Conservation (phyloP, 2,888 invertebrate genomes). For the Meandrusa payeni region DNA sequence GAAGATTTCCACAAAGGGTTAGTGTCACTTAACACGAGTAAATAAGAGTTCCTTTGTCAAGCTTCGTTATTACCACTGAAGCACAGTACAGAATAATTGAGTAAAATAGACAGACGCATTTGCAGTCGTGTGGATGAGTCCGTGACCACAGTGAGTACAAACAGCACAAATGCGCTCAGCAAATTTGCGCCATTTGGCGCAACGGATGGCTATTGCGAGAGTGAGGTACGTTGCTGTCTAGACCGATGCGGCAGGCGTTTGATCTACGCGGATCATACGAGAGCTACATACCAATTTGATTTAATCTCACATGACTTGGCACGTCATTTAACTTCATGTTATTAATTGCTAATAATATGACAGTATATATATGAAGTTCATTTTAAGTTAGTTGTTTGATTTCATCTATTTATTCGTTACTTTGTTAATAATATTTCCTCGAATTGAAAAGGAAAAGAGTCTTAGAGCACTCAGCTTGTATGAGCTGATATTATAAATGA, state of each 20-base stretch:
- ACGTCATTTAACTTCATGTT: neutral
- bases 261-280: conserved; percentile 12
- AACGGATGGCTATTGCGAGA: conserved; percentile 34
- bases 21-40: neutral
- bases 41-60: neutral
- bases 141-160: conserved; percentile 36
- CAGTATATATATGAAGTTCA: too few species aligned
- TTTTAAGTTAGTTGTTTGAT: too few species aligned
- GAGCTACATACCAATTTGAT: conserved; percentile 4
- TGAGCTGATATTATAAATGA: too few species aligned
- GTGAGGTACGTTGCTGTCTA: conserved; percentile 19
- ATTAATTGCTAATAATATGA: too few species aligned
- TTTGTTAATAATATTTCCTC: too few species aligned
- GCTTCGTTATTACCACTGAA: neutral
- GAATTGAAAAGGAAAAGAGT: too few species aligned
- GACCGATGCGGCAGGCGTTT: conserved; percentile 19
- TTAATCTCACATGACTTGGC: neutral
- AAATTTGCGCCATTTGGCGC: conserved; percentile 43
- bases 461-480: too few species aligned
- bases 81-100: neutral
- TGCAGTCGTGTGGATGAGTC: conserved; percentile 23
- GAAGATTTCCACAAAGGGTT: too few species aligned
- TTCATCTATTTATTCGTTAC: too few species aligned
- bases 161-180: conserved; percentile 46
- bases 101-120: conserved; percentile 31